A percentile compares a stretch with the other conserved stretches of the same genome.
phyloP scores from a whole-genome alignment of 2,797 vertebrate genomes.

The Balearica regulorum region DNA sequence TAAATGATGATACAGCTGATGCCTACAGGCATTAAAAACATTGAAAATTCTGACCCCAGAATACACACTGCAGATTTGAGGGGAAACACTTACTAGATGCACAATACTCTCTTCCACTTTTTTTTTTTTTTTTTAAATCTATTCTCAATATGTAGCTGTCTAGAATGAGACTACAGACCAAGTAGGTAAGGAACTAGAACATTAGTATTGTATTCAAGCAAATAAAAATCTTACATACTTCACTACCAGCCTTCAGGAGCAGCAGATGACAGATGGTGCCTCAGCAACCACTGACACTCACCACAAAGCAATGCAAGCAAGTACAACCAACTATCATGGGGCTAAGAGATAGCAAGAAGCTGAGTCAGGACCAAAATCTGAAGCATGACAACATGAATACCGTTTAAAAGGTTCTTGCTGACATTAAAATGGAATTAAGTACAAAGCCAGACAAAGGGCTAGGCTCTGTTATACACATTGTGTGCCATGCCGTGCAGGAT shows the following conservation, averaged over 20 bases:
- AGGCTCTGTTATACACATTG: fast-evolving
- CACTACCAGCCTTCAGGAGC: neutral
- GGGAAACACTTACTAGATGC: neutral
- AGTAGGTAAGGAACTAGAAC: neutral
- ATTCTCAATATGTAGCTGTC: neutral
- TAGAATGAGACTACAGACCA: neutral
- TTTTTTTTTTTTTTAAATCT: neutral
- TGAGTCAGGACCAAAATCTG: neutral
- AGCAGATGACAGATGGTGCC: neutral
- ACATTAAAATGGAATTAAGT: neutral
- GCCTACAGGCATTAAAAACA: neutral
- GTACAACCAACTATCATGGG: neutral
- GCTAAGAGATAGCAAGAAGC: neutral
- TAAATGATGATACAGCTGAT: neutral
- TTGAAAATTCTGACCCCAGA: neutral
- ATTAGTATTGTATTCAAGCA: fast-evolving
- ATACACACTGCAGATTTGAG: neutral
- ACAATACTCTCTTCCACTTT: neutral
- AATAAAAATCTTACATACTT: neutral
- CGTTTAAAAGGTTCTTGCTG: neutral
- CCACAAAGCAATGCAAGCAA: neutral
- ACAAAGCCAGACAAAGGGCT: neutral
- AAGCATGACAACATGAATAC: neutral
- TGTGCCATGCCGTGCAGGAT: neutral
- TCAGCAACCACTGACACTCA: neutral